These are phyloP conservation scores for Drosophila serrata DNA, from an alignment of 1,140 invertebrate genomes.

Conservation along the genomic window DNA sequence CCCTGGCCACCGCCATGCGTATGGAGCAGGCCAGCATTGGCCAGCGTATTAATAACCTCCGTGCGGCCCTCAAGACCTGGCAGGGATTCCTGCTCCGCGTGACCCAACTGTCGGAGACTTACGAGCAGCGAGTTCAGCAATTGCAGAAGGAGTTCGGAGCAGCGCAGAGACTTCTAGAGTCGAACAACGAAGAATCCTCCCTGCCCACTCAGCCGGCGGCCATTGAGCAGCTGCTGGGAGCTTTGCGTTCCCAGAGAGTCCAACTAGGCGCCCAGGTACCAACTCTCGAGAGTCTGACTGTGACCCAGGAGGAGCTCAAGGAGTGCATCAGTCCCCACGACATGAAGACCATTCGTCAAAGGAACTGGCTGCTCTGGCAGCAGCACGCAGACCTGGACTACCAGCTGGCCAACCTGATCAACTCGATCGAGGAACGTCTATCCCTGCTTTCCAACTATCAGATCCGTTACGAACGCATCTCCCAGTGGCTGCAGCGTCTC, in stretches of 20 bases:
- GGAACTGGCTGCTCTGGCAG: constrained; percentile 91
- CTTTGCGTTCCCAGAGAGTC: constrained; percentile 87
- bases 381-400: constrained; percentile 93
- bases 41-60: constrained; percentile 91
- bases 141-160: constrained; percentile 88
- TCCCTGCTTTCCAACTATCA: constrained; percentile 91
- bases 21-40: constrained; percentile 92
- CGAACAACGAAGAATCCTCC: constrained; percentile 75
- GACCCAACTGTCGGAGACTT: constrained; percentile 87
- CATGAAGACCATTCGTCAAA: constrained; percentile 92
- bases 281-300: constrained; percentile 89
- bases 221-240: constrained; percentile 87
- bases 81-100: constrained; percentile 90
- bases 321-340: constrained; percentile 95
- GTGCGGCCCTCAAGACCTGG: constrained; percentile 94
- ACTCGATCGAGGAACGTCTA: constrained; percentile 91
- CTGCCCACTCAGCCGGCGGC: constrained; percentile 85
- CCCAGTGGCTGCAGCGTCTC: constrained; percentile 89
- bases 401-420: constrained; percentile 90
- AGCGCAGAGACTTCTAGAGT: constrained; percentile 87
- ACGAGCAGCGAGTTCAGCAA: constrained; percentile 87
- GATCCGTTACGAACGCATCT: constrained; percentile 88
- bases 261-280: constrained; percentile 87
- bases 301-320: constrained; percentile 92
- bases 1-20: constrained; percentile 90